A percentile compares a stretch with the other conserved stretches of the same genome.
phyloP scores from a whole-genome alignment of 1,140 invertebrate species.

The Teleogryllus occipitalis region DNA sequence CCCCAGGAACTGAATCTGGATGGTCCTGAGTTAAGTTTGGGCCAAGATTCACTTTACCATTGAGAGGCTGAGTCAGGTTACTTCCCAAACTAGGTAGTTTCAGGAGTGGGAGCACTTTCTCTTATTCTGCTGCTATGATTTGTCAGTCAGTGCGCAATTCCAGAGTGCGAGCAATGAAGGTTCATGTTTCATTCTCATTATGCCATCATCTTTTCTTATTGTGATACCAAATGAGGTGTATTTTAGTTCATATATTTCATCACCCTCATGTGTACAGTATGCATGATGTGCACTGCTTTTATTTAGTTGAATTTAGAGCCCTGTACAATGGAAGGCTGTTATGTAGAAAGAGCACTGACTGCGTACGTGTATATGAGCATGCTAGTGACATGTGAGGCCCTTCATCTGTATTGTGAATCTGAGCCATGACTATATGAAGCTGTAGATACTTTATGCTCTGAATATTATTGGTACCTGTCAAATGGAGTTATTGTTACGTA shows the following conservation, averaged over 20 bases:
- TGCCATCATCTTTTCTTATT: neutral
- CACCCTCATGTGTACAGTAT: neutral
- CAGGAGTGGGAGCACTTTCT: neutral
- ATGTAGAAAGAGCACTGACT: neutral
- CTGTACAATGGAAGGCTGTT: neutral
- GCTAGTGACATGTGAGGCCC: neutral
- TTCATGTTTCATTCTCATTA: neutral
- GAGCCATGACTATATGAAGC: neutral
- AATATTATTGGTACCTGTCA: no score
- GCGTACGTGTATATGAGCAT: neutral
- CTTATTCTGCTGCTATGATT: neutral
- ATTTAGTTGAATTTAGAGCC: neutral
- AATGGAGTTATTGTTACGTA: no score
- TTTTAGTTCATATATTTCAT: neutral
- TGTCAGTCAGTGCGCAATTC: neutral
- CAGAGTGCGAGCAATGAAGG: neutral
- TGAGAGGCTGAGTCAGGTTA: neutral
- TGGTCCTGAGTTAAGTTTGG: neutral
- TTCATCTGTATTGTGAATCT: conserved; percentile 2
- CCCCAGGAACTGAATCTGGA: no score
- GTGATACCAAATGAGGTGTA: neutral
- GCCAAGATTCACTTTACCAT: neutral
- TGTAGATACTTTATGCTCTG: neutral
- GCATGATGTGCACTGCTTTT: neutral
- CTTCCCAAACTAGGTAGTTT: neutral